phyloP scores from a whole-genome alignment of 2,888 invertebrate species.

The Silvanus unidentatus region DNA sequence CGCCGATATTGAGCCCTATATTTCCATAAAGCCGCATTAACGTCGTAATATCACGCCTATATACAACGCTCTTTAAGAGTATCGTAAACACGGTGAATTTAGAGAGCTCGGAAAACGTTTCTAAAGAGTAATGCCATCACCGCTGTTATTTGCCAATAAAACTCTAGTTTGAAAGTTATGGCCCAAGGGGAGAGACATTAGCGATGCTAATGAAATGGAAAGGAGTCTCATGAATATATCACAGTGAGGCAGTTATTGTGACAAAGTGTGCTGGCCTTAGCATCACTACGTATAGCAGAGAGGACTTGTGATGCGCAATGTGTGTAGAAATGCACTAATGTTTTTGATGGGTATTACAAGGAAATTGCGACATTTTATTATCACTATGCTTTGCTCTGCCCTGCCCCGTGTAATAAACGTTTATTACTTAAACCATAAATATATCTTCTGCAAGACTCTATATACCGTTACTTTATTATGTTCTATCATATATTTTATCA shows the following conservation, averaged over 20 bases:
- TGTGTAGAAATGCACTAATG: constrained; percentile 1
- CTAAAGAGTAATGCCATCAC: constrained; percentile 29
- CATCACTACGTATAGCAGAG: no score
- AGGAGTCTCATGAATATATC: constrained; percentile 33
- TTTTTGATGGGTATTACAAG: constrained; percentile 7
- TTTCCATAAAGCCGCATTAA: constrained; percentile 55
- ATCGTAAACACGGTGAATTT: constrained; percentile 37
- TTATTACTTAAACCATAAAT: constrained; percentile 9
- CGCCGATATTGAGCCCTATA: constrained; percentile 53
- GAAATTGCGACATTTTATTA: constrained; percentile 12
- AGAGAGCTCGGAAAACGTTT: constrained; percentile 28
- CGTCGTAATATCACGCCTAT: constrained; percentile 46
- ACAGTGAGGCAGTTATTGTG: constrained; percentile 19
- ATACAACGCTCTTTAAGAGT: constrained; percentile 36
- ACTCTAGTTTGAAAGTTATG: constrained; percentile 34
- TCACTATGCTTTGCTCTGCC: no score
- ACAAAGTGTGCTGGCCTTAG: constrained; percentile 19
- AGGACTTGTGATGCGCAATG: constrained; percentile 12
- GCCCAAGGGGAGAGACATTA: constrained; percentile 30
- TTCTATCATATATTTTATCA: constrained; percentile 10
- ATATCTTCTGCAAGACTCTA: constrained; percentile 6
- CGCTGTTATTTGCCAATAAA: constrained; percentile 39
- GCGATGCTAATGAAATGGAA: constrained; percentile 37
- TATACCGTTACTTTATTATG: constrained; percentile 8
- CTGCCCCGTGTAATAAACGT: constrained; percentile 9